phyloP scores from a whole-genome alignment of 2,888 invertebrate species.

The Stenodera caucasica region DNA sequence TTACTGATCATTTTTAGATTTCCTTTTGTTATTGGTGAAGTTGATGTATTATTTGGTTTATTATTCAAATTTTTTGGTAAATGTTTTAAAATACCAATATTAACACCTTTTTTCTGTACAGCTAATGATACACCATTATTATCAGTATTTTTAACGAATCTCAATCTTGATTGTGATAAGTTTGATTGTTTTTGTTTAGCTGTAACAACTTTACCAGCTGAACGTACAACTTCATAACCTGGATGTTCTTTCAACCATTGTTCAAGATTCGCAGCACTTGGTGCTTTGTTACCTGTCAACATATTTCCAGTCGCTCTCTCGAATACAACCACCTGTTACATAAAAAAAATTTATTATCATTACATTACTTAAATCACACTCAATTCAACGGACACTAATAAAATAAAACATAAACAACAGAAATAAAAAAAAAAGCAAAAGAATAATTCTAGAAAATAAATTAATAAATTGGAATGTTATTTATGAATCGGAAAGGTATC shows the following conservation, averaged over 20 bases:
- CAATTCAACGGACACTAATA: neutral
- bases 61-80: slow-evolving; percentile 41
- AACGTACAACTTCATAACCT: slow-evolving; percentile 80
- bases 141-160: slow-evolving; percentile 49
- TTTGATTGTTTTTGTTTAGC: slow-evolving; percentile 35
- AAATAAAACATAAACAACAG: neutral
- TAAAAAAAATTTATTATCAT: slow-evolving; percentile 4
- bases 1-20: slow-evolving; percentile 22
- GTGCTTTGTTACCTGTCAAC: slow-evolving; percentile 78
- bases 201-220: slow-evolving; percentile 54
- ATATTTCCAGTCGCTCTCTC: slow-evolving; percentile 78
- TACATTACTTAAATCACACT: neutral
- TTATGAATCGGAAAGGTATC: neutral
- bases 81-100: slow-evolving; percentile 50
- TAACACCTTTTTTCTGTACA: slow-evolving; percentile 49
- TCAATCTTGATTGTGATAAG: slow-evolving; percentile 43
- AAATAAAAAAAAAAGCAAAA: slow-evolving; percentile 9
- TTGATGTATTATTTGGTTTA: neutral
- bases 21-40: slow-evolving; percentile 15
- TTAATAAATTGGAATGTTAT: neutral
- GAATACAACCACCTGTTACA: slow-evolving; percentile 69
- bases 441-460: neutral
- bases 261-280: slow-evolving; percentile 76
- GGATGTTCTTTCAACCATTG: slow-evolving; percentile 86
- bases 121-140: slow-evolving; percentile 51